Base-by-base conservation (phyloP, 2,888 invertebrate species). In the Trissoscelio sp. region DNA sequence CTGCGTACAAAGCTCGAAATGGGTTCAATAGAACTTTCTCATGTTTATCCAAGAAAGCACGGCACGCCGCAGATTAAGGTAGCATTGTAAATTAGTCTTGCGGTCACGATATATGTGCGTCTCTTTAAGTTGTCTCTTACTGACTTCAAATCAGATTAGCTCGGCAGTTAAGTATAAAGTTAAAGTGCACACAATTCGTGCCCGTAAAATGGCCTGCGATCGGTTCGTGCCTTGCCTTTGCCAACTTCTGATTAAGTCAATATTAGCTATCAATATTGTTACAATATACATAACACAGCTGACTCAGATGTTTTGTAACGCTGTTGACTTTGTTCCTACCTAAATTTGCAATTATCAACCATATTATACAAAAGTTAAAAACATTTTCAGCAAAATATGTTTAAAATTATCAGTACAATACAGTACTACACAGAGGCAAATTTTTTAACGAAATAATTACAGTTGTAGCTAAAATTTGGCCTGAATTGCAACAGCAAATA, bases 81-180 rank as follows among this genome's bases (percentile, higher is more conserved):
- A 31, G 79, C 69, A 69, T 67, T 69, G 69, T 74, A 62, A 79
- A 79, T 79, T 74, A 74, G 69, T 69, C 79, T 55, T 69, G 73
- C 57, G 79, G 73, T 55, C 57, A 67, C 67, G 55, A 74, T 79
- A 74, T 74, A 57, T 42, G 74, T 16, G 34, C 48, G 48, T 74
- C 79, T 69, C 67, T 79, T 74, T 62, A 73, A 79, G 73, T 62
- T 53, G 55, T 46, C 62, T 58, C 53, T 34, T 73, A 31, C 24
- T 67, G 58, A 48, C 48, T 58, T 58, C 67, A 34, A 79, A 73
- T 79, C 60, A 55, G 73, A 79, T 79, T 79, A 67, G 7, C 46
- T 77, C 18, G 18, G 62, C 67, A 55, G 58, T 79, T 67, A 73
- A 46, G 37, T 66, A 18, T 60, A 60, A 60, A 67, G 58, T 73